Base-by-base conservation (phyloP, 2,888 invertebrate species). In the Mesodorylaimus sp. region DNA sequence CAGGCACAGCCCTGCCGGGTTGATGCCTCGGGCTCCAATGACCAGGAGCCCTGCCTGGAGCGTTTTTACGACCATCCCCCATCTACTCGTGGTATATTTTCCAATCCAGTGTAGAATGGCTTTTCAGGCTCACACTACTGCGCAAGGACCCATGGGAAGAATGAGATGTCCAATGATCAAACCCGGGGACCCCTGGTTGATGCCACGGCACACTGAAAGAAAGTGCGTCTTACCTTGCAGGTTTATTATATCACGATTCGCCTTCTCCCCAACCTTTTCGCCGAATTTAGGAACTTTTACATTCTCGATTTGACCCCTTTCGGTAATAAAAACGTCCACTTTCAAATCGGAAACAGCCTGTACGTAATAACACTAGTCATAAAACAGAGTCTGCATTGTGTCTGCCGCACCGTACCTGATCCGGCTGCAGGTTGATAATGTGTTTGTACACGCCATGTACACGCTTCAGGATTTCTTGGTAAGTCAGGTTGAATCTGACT, bases 381-480 rank as follows among this genome's bases (percentile, higher is more conserved):
- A 10, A 10, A 32, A 10, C 7, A 16, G 16, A 16, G 32, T 32
- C 7, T 16, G 16, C 32, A 32, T 32, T 32, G 10, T 5, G 19
- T n/a, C 26, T 7, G 25, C 7, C 7, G 7, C 5, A 16, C 5
- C 32, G n/a, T 48, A 58, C 56, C 55, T 77, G 75, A 28, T 79
- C 77, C 0, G 80, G 80, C 61, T 79, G 77, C 47, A 81, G 69
- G 64, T 80, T 79, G 50, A 81, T 72, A 13, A 76, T 75, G 56
- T 78, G 75, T 60, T 80, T 77, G 68, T 81, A 82, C 10, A 74
- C 73, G 5, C 77, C 77, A 53, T 77, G 73, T 50, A 75, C 73
- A 2, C 80, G 72, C 23, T 73, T 67, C 45, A 82, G 65, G 38
- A 82, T 60, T 66, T 82, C 79, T 61, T 82, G 79, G 64, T 83